Base-by-base conservation (phyloP, 2,888 invertebrate species). In the Macrosoma leucophasiata region DNA sequence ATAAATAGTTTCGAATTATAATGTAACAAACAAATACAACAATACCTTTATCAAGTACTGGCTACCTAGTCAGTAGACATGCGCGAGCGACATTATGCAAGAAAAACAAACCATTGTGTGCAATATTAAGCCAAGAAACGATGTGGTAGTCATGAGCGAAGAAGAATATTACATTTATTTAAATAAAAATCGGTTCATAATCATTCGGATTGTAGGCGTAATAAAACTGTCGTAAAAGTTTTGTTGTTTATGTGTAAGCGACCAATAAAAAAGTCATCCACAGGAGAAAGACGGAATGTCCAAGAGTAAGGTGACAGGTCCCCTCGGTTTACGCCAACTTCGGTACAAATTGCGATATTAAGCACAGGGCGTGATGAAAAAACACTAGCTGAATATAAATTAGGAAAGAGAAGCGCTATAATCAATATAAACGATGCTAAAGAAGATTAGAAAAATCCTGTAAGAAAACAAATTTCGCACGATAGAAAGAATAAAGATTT, bases 391-490 rank as follows among this genome's bases (percentile, higher is more conserved):
- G 84, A 84, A 84, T 84, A 84, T 84, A 84, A 84, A 84, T 84
- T 79, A 84, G 84, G 79, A 66, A 60, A 67, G 72, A 73, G 72
- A 64, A 69, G 66, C 77, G 74, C 81, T 75, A 84, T 84, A 85
- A 85, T 85, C 85, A 84, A 84, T 84, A 85, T 84, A 85, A 85
- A 85, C 79, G 85, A 85, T 84, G 76, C 76, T 75, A 73, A 75
- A 70, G 77, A 75, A 82, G 82, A 84, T 85, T 84, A 85, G 81
- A 82, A 79, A 75, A 81, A 79, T 81, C 84, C 81, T 66, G 73
- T 70, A 68, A 74, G 70, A 77, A 76, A 81, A 79, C 76, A 75
- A 81, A 79, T 81, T 77, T 79, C 69, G 67, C 72, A 59, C 69
- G 64, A 69, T 62, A 68, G 70, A 66, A 65, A 62, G 68, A 62